Percentiles rank a stretch among this genome's conserved stretches.
These are phyloP conservation scores for Caenorhabditis sp. DNA, from an alignment of 2,888 invertebrate genomes.

Conservation along the genomic window DNA sequence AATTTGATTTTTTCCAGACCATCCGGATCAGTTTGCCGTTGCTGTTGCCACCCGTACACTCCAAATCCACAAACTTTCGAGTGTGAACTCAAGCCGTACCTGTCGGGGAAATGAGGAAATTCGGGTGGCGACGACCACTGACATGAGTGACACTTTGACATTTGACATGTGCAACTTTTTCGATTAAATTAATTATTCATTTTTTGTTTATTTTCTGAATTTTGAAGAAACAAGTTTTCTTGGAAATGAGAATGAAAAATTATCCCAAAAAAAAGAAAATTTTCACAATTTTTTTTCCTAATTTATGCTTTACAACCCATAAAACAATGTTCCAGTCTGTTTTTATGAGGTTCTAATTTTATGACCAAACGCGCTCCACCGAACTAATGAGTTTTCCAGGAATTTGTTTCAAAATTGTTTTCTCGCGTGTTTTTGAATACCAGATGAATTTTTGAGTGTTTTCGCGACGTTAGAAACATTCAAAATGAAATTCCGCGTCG, in stretches of 20 bases:
- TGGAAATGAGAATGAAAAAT: too few relatives aligned
- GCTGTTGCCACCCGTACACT: conserved; percentile 81
- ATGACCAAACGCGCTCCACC: neutral
- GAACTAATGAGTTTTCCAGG: conserved; percentile 8
- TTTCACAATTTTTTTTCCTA: neutral
- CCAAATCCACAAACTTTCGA: conserved; percentile 81
- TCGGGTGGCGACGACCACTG: too few relatives aligned
- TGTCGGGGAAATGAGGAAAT: conserved; percentile 55
- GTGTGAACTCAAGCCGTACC: conserved; percentile 78
- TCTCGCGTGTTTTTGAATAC: too few relatives aligned
- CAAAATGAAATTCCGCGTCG: too few relatives aligned
- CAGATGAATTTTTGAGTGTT: too few relatives aligned
- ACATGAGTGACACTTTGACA: conserved; percentile 8
- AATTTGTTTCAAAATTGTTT: neutral
- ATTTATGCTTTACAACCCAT: too few relatives aligned
- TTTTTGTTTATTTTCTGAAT: conserved; percentile 10
- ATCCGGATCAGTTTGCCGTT: conserved; percentile 79
- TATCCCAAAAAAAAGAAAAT: neutral
- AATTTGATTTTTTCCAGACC: conserved; percentile 69
- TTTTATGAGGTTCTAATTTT: neutral
- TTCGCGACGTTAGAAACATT: too few relatives aligned
- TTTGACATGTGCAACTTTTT: conserved; percentile 7
- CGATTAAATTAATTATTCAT: conserved; percentile 33
- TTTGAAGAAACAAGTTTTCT: neutral
- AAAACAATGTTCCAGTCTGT: too few relatives aligned